A percentile compares a stretch with the other conserved stretches of the same genome.
These are phyloP conservation scores for Rhabdomys dilectus DNA, from an alignment of 2,113 vertebrate genomes.

Conservation along the genomic window DNA sequence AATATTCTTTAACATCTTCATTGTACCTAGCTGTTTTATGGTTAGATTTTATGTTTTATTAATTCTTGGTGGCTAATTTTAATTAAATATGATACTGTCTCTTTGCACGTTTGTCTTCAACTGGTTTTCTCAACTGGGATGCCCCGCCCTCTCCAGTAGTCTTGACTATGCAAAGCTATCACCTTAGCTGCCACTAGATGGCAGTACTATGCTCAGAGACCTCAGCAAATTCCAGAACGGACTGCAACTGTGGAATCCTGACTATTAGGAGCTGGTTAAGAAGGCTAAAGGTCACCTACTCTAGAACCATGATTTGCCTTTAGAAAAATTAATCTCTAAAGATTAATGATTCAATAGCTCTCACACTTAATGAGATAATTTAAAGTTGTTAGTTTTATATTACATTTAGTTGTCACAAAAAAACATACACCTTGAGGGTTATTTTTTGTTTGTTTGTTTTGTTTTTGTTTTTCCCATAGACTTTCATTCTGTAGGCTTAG, in stretches of 20 bases:
- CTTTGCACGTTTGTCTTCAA: slow-evolving; percentile 36
- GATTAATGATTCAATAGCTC: neutral
- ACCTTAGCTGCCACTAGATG: slow-evolving; percentile 22
- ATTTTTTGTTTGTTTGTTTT: neutral
- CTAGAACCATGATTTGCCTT: neutral
- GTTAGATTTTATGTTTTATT: slow-evolving; percentile 46
- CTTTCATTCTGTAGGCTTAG: neutral
- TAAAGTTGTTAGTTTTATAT: neutral
- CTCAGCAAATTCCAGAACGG: neutral
- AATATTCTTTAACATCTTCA: slow-evolving; percentile 20
- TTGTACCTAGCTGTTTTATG: neutral
- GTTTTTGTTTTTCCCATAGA: no score
- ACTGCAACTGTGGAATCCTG: neutral
- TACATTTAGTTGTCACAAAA: neutral
- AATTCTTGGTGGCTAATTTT: neutral
- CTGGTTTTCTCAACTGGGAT: neutral
- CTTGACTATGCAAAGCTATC: neutral
- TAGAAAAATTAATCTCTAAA: neutral
- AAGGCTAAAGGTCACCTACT: neutral
- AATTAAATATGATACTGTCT: slow-evolving; percentile 40
- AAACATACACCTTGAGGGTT: neutral
- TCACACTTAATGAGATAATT: neutral
- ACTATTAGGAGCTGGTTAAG: neutral
- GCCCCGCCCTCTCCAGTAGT: accelerated
- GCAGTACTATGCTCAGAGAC: slow-evolving; percentile 6